These are phyloP conservation scores for Manis pentadactyla DNA, from an alignment of 2,797 vertebrate species.

Conservation along the genomic window DNA sequence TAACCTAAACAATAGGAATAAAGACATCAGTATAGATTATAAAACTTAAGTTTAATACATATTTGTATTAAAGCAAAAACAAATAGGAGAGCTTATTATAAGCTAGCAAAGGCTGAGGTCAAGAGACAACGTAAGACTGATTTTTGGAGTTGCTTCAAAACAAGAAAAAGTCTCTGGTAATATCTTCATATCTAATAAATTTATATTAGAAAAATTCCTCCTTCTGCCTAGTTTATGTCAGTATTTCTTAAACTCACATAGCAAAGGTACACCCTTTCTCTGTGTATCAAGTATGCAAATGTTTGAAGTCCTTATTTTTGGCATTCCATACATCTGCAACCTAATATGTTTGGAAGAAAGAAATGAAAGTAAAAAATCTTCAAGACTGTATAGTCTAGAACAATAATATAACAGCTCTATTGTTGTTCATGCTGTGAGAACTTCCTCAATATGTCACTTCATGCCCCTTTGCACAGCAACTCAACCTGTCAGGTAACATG, in stretches of 20 bases:
- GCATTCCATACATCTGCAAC: slow-evolving; percentile 21
- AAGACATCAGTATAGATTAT: not conserved
- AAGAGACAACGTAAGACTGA: not conserved
- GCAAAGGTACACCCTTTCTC: not conserved
- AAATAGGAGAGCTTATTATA: slow-evolving; percentile 3
- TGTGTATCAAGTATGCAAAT: not conserved
- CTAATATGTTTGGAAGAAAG: slow-evolving; percentile 13
- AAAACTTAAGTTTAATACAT: slow-evolving; percentile 2
- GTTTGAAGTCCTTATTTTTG: slow-evolving; percentile 2
- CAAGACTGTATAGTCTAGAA: too few species aligned
- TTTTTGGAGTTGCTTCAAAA: slow-evolving; percentile 47
- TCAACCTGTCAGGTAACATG: not conserved
- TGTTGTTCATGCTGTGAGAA: not conserved
- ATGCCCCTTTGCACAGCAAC: not conserved
- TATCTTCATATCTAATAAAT: not conserved
- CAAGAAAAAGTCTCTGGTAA: not conserved
- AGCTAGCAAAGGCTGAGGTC: not conserved
- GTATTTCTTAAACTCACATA: slow-evolving; percentile 11
- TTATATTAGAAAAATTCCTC: not conserved
- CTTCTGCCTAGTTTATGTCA: not conserved
- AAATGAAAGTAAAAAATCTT: not conserved
- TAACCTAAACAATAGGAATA: slow-evolving; percentile 83
- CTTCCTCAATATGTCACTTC: not conserved
- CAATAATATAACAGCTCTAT: not conserved
- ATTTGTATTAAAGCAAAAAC: not conserved